phyloP scores from a whole-genome alignment of 2,113 vertebrate genomes.

The Plotosus lineatus region DNA sequence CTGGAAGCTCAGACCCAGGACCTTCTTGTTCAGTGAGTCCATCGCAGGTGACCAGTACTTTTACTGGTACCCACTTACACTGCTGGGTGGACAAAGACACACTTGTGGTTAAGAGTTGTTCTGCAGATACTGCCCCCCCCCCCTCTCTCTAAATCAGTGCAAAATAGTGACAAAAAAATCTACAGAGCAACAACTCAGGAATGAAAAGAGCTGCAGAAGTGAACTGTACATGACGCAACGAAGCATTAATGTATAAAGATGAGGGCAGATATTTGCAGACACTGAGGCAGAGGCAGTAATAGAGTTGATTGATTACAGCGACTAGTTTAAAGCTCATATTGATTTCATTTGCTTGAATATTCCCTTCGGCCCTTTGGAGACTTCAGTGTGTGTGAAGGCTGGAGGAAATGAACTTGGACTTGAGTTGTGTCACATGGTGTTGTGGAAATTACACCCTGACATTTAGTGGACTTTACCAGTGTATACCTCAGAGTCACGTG shows the following conservation, averaged over 20 bases:
- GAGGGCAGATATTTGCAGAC: constrained; percentile 38
- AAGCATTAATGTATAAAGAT: constrained; percentile 40
- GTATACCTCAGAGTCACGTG: constrained; percentile 23
- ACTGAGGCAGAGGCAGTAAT: constrained; percentile 64
- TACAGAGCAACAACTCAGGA: background rate
- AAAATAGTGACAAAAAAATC: background rate
- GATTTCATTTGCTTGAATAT: constrained; percentile 77
- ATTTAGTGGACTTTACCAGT: constrained; percentile 17
- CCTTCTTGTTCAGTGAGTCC: no score
- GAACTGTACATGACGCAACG: constrained; percentile 5
- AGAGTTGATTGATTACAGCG: constrained; percentile 79
- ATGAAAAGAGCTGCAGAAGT: background rate
- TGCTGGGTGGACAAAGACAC: no score
- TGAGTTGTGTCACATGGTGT: constrained; percentile 49
- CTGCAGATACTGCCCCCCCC: no score
- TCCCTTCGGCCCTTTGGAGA: constrained; percentile 59
- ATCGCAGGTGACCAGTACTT: no score
- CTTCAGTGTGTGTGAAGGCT: constrained; percentile 50
- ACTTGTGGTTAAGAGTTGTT: no score
- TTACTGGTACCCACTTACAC: no score
- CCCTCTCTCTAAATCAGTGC: background rate
- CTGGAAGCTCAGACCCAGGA: no score
- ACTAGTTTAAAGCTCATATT: constrained; percentile 77
- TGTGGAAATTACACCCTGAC: constrained; percentile 38
- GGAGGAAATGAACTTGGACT: constrained; percentile 69